Percentiles rank a stretch among this genome's conserved stretches.
These are phyloP conservation scores for Sminthopsis crassicaudata DNA, from an alignment of 2,113 vertebrate species.

Conservation along the genomic window DNA sequence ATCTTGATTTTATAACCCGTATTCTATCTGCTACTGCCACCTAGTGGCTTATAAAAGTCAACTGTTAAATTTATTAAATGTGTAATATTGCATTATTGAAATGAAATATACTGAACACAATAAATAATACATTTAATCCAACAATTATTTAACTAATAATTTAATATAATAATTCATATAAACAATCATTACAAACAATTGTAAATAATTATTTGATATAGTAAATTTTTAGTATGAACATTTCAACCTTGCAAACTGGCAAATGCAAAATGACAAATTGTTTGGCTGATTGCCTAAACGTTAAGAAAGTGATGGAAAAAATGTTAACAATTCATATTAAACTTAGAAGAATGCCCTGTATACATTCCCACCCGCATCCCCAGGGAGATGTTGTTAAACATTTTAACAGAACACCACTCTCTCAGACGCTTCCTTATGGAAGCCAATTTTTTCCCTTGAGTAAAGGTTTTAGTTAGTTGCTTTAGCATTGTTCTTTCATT, in stretches of 20 bases:
- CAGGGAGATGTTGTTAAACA: neutral
- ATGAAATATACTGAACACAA: no score
- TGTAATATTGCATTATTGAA: no score
- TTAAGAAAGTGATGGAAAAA: neutral
- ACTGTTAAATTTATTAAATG: neutral
- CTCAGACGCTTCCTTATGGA: neutral
- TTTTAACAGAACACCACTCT: neutral
- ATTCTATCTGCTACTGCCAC: neutral
- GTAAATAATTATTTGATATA: neutral
- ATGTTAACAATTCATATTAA: neutral
- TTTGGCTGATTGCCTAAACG: neutral
- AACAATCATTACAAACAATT: neutral
- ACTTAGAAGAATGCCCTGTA: neutral
- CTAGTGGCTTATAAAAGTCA: neutral
- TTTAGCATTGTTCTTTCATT: neutral
- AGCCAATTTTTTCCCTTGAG: neutral
- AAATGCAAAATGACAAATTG: neutral
- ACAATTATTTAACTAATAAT: neutral
- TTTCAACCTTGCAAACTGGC: neutral
- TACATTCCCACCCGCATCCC: neutral
- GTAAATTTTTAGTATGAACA: neutral
- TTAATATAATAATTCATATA: neutral
- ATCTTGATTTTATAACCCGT: neutral
- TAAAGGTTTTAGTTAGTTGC: no score
- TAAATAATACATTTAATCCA: neutral